Evolutionary conservation across 2,797 vertebrate genomes (phyloP).

Genomic region (Nyctalus aviator): DNA sequence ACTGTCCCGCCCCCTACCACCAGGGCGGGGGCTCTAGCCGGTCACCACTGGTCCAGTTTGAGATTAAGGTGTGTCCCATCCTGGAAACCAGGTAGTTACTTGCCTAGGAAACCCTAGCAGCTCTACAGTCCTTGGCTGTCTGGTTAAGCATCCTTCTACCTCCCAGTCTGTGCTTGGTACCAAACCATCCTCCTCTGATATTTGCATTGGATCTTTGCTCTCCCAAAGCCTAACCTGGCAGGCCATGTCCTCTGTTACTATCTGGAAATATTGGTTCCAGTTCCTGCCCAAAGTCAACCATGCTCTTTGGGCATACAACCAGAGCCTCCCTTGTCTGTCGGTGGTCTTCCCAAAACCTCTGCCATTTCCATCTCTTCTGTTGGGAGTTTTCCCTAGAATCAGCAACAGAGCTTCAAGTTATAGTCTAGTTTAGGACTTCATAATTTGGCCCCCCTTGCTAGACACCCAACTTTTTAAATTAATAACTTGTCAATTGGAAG

Average conservation of each 20-base stretch:
- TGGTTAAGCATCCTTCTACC: conserved; percentile 68
- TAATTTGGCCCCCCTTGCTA: neutral
- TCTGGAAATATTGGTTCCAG: conserved; percentile 64
- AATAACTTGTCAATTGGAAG: neutral
- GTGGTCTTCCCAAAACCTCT: neutral
- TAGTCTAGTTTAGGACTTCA: neutral
- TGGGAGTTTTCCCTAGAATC: neutral
- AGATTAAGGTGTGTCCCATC: conserved; percentile 64
- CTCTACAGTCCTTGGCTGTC: conserved; percentile 59
- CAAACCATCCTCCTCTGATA: conserved; percentile 50
- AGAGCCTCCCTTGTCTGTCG: conserved; percentile 23
- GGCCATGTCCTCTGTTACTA: conserved; percentile 37
- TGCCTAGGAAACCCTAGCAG: conserved; percentile 72
- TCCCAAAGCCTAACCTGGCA: conserved; percentile 63
- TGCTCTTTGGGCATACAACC: conserved; percentile 48
- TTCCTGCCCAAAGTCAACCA: conserved; percentile 62
- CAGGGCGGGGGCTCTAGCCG: conserved; percentile 61
- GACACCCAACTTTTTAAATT: conserved; percentile 35
- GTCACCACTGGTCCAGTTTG: conserved; percentile 53
- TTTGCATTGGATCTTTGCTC: conserved; percentile 41
- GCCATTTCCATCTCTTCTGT: neutral
- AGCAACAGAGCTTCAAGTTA: neutral
- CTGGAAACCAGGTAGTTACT: conserved; percentile 66
- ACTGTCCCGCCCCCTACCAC: conserved; percentile 73
- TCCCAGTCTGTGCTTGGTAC: conserved; percentile 63